A percentile compares a stretch with the other conserved stretches of the same genome.
These are phyloP conservation scores for Catostomus latipinnis DNA, from an alignment of 2,797 vertebrate species.

Conservation along the genomic window DNA sequence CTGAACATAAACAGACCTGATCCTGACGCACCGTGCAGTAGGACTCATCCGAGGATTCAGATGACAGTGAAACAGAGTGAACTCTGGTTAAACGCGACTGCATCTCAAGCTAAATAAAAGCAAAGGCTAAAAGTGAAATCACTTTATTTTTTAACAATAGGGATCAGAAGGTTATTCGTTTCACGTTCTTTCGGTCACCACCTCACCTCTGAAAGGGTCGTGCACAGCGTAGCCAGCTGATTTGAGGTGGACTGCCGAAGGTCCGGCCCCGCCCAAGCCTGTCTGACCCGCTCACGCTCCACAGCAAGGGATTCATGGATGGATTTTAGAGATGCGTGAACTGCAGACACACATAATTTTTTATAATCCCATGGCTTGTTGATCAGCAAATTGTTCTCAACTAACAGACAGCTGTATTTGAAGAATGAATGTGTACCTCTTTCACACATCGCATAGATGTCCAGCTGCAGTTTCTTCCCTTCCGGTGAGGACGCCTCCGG, in stretches of 20 bases:
- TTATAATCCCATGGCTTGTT: too few relatives aligned
- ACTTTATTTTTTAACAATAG: background rate
- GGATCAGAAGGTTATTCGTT: slow-evolving; percentile 11
- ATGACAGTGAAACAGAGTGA: slow-evolving; percentile 88
- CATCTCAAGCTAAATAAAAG: slow-evolving; percentile 72
- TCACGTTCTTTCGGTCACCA: too few relatives aligned
- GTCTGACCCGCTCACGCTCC: slow-evolving; percentile 82
- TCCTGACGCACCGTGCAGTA: slow-evolving; percentile 85
- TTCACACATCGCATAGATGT: slow-evolving; percentile 84
- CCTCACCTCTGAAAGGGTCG: slow-evolving; percentile 75
- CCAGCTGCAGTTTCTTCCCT: slow-evolving; percentile 87
- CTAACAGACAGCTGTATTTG: background rate
- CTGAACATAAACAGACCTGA: slow-evolving; percentile 75
- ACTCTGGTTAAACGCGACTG: slow-evolving; percentile 83
- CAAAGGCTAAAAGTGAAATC: background rate
- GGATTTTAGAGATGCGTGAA: slow-evolving; percentile 78
- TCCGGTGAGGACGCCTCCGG: slow-evolving; percentile 82
- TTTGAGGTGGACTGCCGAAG: slow-evolving; percentile 67
- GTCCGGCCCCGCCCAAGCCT: slow-evolving; percentile 77
- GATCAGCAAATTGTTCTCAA: background rate
- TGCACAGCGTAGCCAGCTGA: slow-evolving; percentile 72
- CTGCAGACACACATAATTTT: slow-evolving; percentile 54
- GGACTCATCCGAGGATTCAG: slow-evolving; percentile 86
- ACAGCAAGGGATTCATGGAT: slow-evolving; percentile 81
- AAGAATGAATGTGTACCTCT: slow-evolving; percentile 67